Base-by-base conservation (phyloP, 2,888 invertebrate genomes). In the Lordiphosa andalusiaca region DNA sequence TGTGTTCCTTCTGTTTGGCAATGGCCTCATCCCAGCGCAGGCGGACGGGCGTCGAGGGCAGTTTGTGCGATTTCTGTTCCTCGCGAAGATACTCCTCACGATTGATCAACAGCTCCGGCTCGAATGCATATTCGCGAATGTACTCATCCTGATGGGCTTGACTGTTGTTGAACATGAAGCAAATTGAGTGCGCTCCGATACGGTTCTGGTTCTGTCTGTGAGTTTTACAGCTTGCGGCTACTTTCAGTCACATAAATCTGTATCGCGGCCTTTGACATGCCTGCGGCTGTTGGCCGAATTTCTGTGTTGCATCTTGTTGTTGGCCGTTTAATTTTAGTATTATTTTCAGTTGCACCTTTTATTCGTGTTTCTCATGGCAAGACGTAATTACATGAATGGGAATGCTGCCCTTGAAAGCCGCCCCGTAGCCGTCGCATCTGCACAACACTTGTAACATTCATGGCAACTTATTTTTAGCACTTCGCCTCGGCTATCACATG, bases 71-170 rank as follows among this genome's bases (percentile, higher is more conserved):
- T 21, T 66, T 75, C 57, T 76, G 61, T 59, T 75, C 77, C 49
- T 76, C 73, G 40, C 80, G 75, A 58, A 85, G 67, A 64, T 84
- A 89, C 50, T 89, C 89, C 71, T 87, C 85, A 48, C 86, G 86
- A 71, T 84, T 86, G 66, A 86, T 80, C 62, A 89, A 71, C 59
- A 89, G 71, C 71, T 89, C 89, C 70, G 89, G 89, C 67, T 89
- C 89, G 68, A 89, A 89, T 40, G 88, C 81, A 73, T 87, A 89
- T 76, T 89, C 89, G 60, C 89, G 88, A 64, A 88, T 85, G 63
- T 80, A 89, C 81, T 88, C 87, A 77, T 89, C 88, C 60, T 86
- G 84, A 67, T 71, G 69, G 49, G 73, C 71, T 64, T 77, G 73
- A 63, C 80, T 84, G 70, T 69, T 82, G 83, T 69, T 85, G 72